phyloP scores from a whole-genome alignment of 2,888 invertebrate species.

The Hymenopus coronatus region DNA sequence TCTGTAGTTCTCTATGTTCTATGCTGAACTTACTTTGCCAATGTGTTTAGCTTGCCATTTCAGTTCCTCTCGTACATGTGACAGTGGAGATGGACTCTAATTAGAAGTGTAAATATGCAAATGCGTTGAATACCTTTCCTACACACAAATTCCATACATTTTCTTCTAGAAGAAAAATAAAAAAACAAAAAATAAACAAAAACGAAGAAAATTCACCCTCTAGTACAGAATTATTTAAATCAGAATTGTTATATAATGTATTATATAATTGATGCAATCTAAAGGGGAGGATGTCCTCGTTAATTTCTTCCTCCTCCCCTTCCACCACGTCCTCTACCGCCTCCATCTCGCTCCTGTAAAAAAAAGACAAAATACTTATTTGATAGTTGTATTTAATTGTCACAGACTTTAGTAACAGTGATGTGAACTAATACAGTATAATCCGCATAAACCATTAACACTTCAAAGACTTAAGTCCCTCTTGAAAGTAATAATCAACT shows the following conservation, averaged over 20 bases:
- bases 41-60: not conserved
- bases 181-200: not conserved
- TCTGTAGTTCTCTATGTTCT: not conserved
- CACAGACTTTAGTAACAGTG: no score
- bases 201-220: conserved; percentile 28
- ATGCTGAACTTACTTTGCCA: not conserved
- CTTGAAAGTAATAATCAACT: no score
- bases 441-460: no score
- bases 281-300: conserved; percentile 23
- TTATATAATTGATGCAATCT: conserved; percentile 29
- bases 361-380: not conserved
- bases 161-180: conserved; percentile 22
- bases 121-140: conserved; percentile 21
- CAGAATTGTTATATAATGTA: conserved; percentile 27
- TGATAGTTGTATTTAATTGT: no score
- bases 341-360: conserved; percentile 32
- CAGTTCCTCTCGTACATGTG: not conserved
- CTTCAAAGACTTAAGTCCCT: no score
- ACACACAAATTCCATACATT: conserved; percentile 31
- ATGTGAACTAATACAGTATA: no score
- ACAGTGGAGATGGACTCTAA: not conserved
- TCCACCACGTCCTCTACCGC: conserved; percentile 33
- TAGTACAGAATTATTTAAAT: conserved; percentile 30
- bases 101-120: conserved; percentile 23
- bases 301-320: conserved; percentile 34